Conservation (phyloP, 2,888 invertebrate genomes). For the Machimus atricapillus region DNA sequence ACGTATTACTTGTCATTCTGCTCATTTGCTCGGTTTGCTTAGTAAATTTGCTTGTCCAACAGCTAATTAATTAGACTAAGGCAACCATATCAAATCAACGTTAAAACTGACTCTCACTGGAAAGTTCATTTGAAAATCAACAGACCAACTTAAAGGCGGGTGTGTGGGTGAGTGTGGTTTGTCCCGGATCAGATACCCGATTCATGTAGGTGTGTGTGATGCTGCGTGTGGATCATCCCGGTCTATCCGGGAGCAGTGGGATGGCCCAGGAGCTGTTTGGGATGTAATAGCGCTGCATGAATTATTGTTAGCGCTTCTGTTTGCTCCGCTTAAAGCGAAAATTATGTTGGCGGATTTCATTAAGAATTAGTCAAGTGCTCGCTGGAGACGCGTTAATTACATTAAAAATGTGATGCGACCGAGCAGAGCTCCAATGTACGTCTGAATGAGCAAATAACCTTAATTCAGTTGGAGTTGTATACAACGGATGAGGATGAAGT, state of each 20-base stretch:
- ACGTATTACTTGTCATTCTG: conserved; percentile 22
- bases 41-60: conserved; percentile 30
- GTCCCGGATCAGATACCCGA: neutral
- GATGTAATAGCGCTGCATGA: neutral
- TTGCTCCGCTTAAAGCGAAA: neutral
- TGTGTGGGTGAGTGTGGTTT: neutral
- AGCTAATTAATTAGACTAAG: conserved; percentile 33
- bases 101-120: conserved; percentile 7
- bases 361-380: neutral
- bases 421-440: neutral
- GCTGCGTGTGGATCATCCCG: neutral
- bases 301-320: neutral
- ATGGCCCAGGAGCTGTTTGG: neutral
- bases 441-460: neutral
- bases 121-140: conserved; percentile 25
- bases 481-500: neutral
- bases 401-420: neutral
- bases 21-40: conserved; percentile 25
- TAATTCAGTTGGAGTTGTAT: neutral
- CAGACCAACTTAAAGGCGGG: neutral
- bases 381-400: neutral
- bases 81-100: conserved; percentile 32
- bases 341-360: neutral
- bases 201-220: neutral
- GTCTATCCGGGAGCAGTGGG: neutral